Evolutionary conservation across 2,113 vertebrate species (phyloP).

Genomic region (Girardinichthys multiradiatus): DNA sequence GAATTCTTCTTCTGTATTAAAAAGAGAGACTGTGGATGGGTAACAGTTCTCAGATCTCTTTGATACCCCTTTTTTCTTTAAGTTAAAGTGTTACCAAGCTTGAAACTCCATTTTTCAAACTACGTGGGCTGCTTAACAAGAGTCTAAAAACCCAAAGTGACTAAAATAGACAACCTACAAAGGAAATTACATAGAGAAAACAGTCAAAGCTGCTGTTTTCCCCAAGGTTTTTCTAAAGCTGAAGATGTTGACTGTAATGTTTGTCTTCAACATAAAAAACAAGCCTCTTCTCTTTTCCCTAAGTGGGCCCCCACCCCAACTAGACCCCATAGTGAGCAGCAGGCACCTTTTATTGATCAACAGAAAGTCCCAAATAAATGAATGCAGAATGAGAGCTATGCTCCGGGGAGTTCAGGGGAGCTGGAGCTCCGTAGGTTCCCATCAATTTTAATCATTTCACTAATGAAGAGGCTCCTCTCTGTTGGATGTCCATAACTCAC

Average conservation of each 20-base stretch:
- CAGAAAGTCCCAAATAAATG: constrained; percentile 86
- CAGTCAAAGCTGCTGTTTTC: constrained; percentile 59
- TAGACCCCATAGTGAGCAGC: constrained; percentile 81
- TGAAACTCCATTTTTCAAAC: constrained; percentile 41
- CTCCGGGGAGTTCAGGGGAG: constrained; percentile 78
- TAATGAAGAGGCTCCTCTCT: constrained; percentile 87
- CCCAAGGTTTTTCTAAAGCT: constrained; percentile 69
- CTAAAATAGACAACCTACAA: constrained; percentile 62
- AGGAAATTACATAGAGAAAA: constrained; percentile 64
- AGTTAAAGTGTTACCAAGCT: constrained; percentile 39
- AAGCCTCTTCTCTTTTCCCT: constrained; percentile 66
- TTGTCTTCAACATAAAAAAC: constrained; percentile 72
- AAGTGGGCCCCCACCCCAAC: constrained; percentile 47
- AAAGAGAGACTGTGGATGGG: neutral
- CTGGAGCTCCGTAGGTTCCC: constrained; percentile 78
- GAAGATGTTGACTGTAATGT: constrained; percentile 69
- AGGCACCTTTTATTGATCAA: constrained; percentile 86
- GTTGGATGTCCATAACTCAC: constrained; percentile 86
- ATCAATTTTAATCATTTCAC: constrained; percentile 86
- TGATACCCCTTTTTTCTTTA: constrained; percentile 12
- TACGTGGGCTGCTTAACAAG: constrained; percentile 44
- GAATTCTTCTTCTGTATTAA: neutral
- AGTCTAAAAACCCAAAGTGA: constrained; percentile 45
- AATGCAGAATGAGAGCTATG: constrained; percentile 83
- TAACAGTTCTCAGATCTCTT: neutral